A percentile compares a stretch with the other conserved stretches of the same genome.
Conservation (phyloP, 2,888 invertebrate species). For the Coremacera marginata region DNA sequence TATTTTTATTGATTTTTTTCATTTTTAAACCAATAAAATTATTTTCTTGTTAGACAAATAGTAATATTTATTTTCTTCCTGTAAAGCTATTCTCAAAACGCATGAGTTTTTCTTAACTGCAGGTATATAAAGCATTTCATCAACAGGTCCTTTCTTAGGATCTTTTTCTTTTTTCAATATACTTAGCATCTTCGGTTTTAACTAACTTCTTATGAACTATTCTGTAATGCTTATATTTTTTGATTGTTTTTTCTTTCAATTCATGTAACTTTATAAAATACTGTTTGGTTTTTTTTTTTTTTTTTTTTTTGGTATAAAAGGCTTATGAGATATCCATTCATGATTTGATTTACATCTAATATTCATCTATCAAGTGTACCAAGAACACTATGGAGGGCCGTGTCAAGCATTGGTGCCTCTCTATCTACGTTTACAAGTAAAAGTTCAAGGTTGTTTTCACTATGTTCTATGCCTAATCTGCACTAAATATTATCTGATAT, state of each 20-base stretch:
- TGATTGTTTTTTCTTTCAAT: conserved; percentile 48
- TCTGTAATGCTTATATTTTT: conserved; percentile 36
- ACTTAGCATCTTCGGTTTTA: neutral
- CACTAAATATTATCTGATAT: neutral
- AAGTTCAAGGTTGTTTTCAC: too few relatives aligned
- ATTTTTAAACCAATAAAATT: conserved; percentile 60
- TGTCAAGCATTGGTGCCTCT: neutral
- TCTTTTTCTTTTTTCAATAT: conserved; percentile 26
- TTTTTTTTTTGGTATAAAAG: conserved; percentile 45
- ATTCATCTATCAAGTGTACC: neutral
- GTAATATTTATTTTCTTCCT: neutral
- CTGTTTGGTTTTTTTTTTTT: conserved; percentile 37
- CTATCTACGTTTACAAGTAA: too few relatives aligned
- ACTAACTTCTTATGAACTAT: neutral
- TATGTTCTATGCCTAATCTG: too few relatives aligned
- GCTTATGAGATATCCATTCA: conserved; percentile 29
- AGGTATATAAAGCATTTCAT: conserved; percentile 47
- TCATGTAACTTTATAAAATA: conserved; percentile 36
- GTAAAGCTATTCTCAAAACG: conserved; percentile 29
- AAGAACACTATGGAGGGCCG: neutral
- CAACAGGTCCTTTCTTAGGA: conserved; percentile 27
- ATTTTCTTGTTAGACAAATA: conserved; percentile 45
- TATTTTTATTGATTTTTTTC: conserved; percentile 1
- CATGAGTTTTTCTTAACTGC: conserved; percentile 32
- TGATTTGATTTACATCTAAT: neutral